phyloP scores from a whole-genome alignment of 2,888 invertebrate genomes.

The Xiphydria camelus region DNA sequence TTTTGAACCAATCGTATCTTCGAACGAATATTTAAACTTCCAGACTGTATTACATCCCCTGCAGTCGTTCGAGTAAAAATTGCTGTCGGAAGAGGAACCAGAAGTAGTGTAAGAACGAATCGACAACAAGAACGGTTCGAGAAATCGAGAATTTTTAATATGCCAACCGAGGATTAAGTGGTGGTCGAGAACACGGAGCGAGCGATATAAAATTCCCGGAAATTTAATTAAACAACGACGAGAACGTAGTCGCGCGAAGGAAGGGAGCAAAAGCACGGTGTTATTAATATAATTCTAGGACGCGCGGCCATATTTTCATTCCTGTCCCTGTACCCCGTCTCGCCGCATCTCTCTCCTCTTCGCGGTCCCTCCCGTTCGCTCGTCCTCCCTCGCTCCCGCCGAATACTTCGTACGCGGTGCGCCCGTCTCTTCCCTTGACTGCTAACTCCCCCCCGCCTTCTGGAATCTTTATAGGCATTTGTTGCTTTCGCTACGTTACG shows the following conservation, averaged over 20 bases:
- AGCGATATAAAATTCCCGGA: constrained; percentile 45
- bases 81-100: not conserved
- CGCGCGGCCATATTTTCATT: constrained; percentile 45
- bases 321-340: constrained; percentile 20
- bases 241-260: constrained; percentile 17
- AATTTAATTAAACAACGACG: constrained; percentile 47
- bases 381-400: constrained; percentile 7
- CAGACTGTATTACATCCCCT: not conserved
- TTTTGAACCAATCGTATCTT: not conserved
- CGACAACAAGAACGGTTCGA: no score
- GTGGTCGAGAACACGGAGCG: constrained; percentile 23
- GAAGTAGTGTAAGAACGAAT: not conserved
- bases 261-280: constrained; percentile 31
- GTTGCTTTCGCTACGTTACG: no score
- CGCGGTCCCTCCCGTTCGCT: constrained; percentile 13
- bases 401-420: not conserved
- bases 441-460: not conserved
- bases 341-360: constrained; percentile 7
- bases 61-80: not conserved
- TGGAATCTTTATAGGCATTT: not conserved
- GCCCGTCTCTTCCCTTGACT: not conserved
- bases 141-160: not conserved
- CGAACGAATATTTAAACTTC: not conserved
- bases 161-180: not conserved
- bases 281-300: constrained; percentile 51